phyloP scores from a whole-genome alignment of 2,113 vertebrate species.

The Pelecanus crispus region DNA sequence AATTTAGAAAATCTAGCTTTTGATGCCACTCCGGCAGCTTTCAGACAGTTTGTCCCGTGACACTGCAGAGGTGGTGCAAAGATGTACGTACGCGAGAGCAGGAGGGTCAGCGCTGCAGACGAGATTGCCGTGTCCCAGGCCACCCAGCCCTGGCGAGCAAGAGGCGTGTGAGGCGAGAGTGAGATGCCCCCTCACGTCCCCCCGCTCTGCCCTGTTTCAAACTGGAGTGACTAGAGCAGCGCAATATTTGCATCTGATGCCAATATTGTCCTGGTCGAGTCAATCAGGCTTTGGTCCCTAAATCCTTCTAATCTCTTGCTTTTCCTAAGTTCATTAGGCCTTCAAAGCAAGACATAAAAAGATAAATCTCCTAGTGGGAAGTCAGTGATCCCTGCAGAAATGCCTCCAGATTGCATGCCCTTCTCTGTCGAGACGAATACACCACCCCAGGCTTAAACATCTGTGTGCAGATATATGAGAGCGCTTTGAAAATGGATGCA shows the following conservation, averaged over 20 bases:
- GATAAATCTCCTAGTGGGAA: neutral
- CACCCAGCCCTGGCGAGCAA: accelerated
- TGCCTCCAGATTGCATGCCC: neutral
- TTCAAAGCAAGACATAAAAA: slow-evolving; percentile 27
- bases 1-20: neutral
- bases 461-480: neutral
- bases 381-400: neutral
- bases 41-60: accelerated
- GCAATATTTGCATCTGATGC: neutral
- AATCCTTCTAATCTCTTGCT: slow-evolving; percentile 22
- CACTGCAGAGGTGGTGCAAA: neutral
- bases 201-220: neutral
- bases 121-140: accelerated
- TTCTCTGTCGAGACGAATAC: neutral
- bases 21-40: neutral
- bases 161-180: accelerated
- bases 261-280: neutral
- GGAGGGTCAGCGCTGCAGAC: accelerated
- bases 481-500: neutral
- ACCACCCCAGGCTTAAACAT: neutral
- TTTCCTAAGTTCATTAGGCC: slow-evolving; percentile 21
- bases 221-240: neutral
- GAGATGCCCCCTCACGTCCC: neutral
- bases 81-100: accelerated
- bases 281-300: neutral